Conservation (phyloP, 1,140 invertebrate species). For the Lepidurus packardi region DNA sequence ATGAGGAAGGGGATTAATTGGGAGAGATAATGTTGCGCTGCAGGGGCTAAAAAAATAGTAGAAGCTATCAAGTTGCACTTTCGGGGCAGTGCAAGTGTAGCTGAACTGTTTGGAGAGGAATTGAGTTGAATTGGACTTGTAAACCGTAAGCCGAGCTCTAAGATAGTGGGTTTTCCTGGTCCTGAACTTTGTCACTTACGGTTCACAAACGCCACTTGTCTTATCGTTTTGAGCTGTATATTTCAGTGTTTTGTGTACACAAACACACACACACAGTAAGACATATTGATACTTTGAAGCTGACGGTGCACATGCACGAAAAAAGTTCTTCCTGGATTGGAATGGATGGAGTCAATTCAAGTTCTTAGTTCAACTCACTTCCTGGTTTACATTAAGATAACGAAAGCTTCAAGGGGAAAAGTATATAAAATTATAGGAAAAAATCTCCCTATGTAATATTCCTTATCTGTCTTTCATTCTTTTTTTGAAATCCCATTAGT, state of each 20-base stretch:
- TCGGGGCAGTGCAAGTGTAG: not conserved
- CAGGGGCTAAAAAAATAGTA: not conserved
- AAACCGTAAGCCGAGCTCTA: not conserved
- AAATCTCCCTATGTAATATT: not conserved
- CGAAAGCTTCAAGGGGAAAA: not conserved
- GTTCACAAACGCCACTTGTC: not conserved
- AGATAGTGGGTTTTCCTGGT: slow-evolving; percentile 17
- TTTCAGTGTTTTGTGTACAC: not conserved
- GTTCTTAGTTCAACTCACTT: not conserved
- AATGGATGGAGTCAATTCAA: not conserved
- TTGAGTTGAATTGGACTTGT: slow-evolving; percentile 6
- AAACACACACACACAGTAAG: no score
- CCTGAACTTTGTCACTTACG: not conserved
- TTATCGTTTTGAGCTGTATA: slow-evolving; percentile 8
- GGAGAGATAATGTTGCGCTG: not conserved
- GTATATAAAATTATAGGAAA: not conserved
- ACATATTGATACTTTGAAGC: not conserved
- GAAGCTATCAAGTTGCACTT: not conserved
- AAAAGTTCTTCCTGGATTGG: not conserved
- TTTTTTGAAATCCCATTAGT: no score
- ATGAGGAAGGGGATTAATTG: not conserved
- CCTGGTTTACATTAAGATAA: not conserved
- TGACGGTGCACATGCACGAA: no score
- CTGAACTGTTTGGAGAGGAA: not conserved
- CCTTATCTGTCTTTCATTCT: not conserved